These are phyloP conservation scores for Acronicta alni DNA, from an alignment of 2,888 invertebrate genomes.

Conservation along the genomic window DNA sequence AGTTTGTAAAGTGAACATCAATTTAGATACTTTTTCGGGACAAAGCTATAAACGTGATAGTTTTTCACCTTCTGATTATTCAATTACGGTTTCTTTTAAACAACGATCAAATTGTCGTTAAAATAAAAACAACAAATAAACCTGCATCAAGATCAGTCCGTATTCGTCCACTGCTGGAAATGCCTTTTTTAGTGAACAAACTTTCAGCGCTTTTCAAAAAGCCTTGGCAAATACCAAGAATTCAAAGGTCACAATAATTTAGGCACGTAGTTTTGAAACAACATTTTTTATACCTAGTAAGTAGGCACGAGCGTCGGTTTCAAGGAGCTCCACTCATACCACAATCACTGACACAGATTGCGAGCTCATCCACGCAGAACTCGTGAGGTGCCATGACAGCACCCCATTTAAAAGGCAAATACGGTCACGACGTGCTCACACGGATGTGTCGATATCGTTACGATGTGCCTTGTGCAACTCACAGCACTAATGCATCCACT, in stretches of 20 bases:
- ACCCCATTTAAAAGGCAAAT: conserved; percentile 84
- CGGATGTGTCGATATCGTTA: conserved; percentile 71
- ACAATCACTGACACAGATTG: conserved; percentile 81
- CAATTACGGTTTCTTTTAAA: too few relatives aligned
- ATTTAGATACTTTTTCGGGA: background rate
- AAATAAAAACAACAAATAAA: too few relatives aligned
- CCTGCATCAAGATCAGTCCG: too few relatives aligned
- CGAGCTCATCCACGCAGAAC: conserved; percentile 77
- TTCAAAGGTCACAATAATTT: conserved; percentile 28
- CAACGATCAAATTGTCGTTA: too few relatives aligned
- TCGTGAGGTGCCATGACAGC: conserved; percentile 81
- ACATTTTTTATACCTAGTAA: conserved; percentile 43
- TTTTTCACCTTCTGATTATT: conserved; percentile 3
- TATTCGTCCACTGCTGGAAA: too few relatives aligned
- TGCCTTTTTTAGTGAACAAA: too few relatives aligned
- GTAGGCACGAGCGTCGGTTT: conserved; percentile 40
- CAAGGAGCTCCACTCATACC: conserved; percentile 60
- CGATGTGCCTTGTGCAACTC: conserved; percentile 66
- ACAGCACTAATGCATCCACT: conserved; percentile 58
- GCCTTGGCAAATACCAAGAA: background rate
- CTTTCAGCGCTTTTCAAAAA: too few relatives aligned
- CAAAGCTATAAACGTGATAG: background rate
- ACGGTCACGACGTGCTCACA: conserved; percentile 80
- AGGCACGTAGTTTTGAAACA: conserved; percentile 28
- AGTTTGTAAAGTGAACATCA: conserved; percentile 25